A percentile compares a stretch with the other conserved stretches of the same genome.
These are phyloP conservation scores for Morinoia aosen DNA, from an alignment of 2,888 invertebrate genomes.

Conservation along the genomic window DNA sequence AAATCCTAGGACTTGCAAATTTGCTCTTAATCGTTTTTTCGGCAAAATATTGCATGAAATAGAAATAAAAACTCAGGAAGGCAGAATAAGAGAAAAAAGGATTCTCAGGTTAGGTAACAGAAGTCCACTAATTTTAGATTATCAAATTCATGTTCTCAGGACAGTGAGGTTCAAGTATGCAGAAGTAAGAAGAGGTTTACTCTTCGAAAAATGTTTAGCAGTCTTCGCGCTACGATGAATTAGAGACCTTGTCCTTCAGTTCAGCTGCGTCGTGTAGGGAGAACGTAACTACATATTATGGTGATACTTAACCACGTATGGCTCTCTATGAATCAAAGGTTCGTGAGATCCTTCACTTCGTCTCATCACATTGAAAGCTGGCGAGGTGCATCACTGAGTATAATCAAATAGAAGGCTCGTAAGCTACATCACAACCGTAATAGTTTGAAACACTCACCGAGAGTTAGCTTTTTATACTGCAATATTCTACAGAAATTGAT, in stretches of 20 bases:
- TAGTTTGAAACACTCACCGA: too few species aligned
- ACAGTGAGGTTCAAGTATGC: background rate
- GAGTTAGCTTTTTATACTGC: too few species aligned
- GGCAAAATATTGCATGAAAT: background rate
- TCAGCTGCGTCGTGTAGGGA: background rate
- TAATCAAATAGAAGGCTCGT: too few species aligned
- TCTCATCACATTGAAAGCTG: too few species aligned
- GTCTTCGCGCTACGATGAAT: background rate
- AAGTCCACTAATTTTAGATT: background rate
- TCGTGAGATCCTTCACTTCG: too few species aligned
- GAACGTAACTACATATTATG: background rate
- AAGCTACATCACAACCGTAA: too few species aligned
- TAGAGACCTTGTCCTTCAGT: background rate
- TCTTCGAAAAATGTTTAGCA: background rate
- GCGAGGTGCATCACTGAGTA: too few species aligned
- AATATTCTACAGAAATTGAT: too few species aligned
- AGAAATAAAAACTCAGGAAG: background rate
- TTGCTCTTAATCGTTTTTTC: background rate
- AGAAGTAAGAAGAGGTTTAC: background rate
- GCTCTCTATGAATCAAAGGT: too few species aligned
- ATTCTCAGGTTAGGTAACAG: background rate
- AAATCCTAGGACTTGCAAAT: background rate
- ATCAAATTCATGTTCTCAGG: background rate
- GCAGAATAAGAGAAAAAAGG: background rate
- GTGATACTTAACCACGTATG: background rate